Conservation (phyloP, 2,113 vertebrate genomes). For the Scalopus aquaticus region DNA sequence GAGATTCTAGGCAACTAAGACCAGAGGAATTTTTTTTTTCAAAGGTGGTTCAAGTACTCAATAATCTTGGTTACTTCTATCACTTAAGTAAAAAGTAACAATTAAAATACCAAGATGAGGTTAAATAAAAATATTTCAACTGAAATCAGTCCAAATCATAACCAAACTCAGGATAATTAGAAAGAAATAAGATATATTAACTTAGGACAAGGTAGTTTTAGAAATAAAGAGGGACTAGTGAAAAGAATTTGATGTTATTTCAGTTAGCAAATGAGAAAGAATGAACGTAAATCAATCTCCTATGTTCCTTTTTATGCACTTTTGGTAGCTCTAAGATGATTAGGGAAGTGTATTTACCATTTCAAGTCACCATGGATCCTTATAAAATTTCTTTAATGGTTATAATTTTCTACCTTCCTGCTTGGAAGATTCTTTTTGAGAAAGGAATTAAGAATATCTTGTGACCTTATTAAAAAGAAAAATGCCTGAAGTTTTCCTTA, state of each 20-base stretch:
- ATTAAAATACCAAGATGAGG: background rate
- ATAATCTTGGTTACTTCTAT: background rate
- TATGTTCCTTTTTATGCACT: background rate
- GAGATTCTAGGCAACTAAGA: background rate
- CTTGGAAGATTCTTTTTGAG: background rate
- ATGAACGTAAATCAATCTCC: background rate
- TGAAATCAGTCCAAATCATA: background rate
- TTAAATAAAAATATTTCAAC: background rate
- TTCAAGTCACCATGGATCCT: background rate
- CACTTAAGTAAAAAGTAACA: background rate
- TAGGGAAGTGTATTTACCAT: background rate
- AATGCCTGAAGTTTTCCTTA: background rate
- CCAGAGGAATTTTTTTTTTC: background rate
- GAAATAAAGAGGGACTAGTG: background rate
- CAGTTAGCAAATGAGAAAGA: background rate
- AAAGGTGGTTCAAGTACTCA: background rate
- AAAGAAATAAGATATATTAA: background rate
- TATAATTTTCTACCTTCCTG: background rate
- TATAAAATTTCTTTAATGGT: constrained; percentile 14
- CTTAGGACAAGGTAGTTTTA: background rate
- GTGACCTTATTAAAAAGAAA: background rate
- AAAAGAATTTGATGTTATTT: background rate
- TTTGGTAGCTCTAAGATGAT: background rate
- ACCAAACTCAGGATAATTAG: background rate
- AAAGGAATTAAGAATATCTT: background rate